Percentiles rank a stretch among this genome's conserved stretches.
Evolutionary conservation across 2,888 invertebrate genomes (phyloP).

Genomic region (Brachycybe producta): DNA sequence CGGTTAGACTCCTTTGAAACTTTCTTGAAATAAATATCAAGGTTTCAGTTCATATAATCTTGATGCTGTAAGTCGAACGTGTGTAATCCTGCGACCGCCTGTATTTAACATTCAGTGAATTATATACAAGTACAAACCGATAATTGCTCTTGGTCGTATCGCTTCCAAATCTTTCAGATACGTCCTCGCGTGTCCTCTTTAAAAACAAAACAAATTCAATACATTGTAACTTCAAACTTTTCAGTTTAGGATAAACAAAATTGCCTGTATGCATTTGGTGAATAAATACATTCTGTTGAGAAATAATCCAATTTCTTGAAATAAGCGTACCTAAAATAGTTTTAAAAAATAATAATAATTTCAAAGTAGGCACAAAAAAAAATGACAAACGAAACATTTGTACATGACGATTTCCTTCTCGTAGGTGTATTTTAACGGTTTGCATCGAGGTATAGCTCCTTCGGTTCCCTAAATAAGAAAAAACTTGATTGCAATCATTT

Average conservation of each 20-base stretch:
- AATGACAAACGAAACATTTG: conserved; percentile 7
- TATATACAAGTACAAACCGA: too few species aligned
- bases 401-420: conserved; percentile 99
- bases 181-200: conserved; percentile 70
- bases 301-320: conserved; percentile 92
- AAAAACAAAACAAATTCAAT: conserved; percentile 22
- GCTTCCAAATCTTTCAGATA: conserved; percentile 90
- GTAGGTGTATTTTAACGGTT: conserved; percentile 92
- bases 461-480: conserved; percentile 44
- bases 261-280: conserved; percentile 81
- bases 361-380: background rate
- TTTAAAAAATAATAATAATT: conserved; percentile 7
- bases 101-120: too few species aligned
- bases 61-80: too few species aligned
- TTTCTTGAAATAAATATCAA: too few species aligned
- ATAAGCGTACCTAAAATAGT: conserved; percentile 56
- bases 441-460: conserved; percentile 76
- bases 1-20: too few species aligned
- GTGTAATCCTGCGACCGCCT: too few species aligned
- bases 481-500: conserved; percentile 5
- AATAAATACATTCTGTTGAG: conserved; percentile 96
- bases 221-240: background rate
- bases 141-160: conserved; percentile 76
- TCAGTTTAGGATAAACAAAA: background rate
- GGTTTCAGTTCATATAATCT: too few species aligned